These are phyloP conservation scores for Dunckerocampus dactyliophorus DNA, from an alignment of 2,113 vertebrate genomes.

Conservation along the genomic window DNA sequence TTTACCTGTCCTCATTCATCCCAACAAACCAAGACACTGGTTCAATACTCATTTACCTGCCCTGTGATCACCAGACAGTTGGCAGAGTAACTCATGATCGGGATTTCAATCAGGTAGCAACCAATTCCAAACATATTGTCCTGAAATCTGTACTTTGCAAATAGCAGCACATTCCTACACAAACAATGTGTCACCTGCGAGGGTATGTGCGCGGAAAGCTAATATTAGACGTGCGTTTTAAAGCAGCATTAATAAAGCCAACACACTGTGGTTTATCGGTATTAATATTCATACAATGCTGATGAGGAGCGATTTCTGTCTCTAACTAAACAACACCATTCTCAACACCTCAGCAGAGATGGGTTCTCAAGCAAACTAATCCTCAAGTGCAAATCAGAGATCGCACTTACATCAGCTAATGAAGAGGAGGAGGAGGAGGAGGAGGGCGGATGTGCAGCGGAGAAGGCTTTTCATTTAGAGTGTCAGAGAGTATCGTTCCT, in stretches of 20 bases:
- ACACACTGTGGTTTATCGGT: background rate
- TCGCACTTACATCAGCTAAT: constrained; percentile 36
- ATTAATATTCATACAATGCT: constrained; percentile 5
- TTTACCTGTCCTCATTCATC: constrained; percentile 4
- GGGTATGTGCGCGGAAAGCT: background rate
- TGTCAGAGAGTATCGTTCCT: constrained; percentile 20
- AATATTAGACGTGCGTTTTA: background rate
- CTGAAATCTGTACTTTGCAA: background rate
- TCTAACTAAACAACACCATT: constrained; percentile 23
- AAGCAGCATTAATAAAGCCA: background rate
- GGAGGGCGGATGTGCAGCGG: constrained; percentile 25
- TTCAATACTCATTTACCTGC: constrained; percentile 11
- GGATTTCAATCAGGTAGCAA: constrained; percentile 25
- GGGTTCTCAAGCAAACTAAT: constrained; percentile 34
- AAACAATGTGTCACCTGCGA: background rate
- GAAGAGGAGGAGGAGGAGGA: constrained; percentile 31
- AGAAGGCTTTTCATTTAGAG: constrained; percentile 36
- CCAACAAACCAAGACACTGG: constrained; percentile 8
- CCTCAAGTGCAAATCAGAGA: constrained; percentile 53
- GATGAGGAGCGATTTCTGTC: constrained; percentile 1
- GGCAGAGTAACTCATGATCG: constrained; percentile 5
- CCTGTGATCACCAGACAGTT: constrained; percentile 7
- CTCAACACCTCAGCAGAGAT: constrained; percentile 30
- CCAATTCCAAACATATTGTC: background rate
- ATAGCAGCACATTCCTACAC: background rate